A percentile compares a stretch with the other conserved stretches of the same genome.
Evolutionary conservation across 64 coral and sea anemone genomes (phyloP).

Genomic region (Stylophora pistillata): DNA sequence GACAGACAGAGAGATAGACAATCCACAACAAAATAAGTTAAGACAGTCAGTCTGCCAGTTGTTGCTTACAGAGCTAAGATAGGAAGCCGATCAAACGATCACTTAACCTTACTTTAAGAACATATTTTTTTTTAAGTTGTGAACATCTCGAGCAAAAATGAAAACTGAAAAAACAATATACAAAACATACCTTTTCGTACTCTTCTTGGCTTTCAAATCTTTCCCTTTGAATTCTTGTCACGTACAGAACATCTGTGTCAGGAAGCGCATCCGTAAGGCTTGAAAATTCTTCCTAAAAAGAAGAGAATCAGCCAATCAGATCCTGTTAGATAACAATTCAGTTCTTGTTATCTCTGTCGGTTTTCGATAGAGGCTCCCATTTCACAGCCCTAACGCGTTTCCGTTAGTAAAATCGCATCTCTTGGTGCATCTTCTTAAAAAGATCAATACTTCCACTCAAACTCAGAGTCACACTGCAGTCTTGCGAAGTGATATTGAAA

Average conservation of each 20-base stretch:
- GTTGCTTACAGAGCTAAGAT: background rate
- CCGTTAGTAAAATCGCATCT: too few relatives aligned
- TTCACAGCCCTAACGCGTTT: too few relatives aligned
- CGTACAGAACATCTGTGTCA: conserved; percentile 93
- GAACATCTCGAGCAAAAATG: background rate
- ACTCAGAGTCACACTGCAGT: too few relatives aligned
- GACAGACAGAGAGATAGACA: background rate
- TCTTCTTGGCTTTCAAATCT: conserved; percentile 85
- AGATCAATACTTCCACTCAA: too few relatives aligned
- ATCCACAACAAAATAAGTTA: background rate
- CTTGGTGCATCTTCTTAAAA: too few relatives aligned
- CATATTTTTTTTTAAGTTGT: too few relatives aligned
- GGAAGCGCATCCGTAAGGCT: conserved; percentile 64
- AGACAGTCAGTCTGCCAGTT: background rate
- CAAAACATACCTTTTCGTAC: conserved; percentile 78
- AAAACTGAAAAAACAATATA: background rate
- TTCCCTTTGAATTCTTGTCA: conserved; percentile 95
- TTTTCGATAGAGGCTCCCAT: too few relatives aligned
- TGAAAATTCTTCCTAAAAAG: conserved; percentile 71
- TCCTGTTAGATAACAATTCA: background rate
- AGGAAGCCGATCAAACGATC: background rate
- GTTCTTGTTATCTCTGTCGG: background rate
- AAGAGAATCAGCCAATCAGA: background rate
- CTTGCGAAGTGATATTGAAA: too few relatives aligned
- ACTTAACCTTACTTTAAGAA: background rate